These are phyloP conservation scores for Eutolmus rufibarbis DNA, from an alignment of 2,888 invertebrate genomes.

Conservation along the genomic window DNA sequence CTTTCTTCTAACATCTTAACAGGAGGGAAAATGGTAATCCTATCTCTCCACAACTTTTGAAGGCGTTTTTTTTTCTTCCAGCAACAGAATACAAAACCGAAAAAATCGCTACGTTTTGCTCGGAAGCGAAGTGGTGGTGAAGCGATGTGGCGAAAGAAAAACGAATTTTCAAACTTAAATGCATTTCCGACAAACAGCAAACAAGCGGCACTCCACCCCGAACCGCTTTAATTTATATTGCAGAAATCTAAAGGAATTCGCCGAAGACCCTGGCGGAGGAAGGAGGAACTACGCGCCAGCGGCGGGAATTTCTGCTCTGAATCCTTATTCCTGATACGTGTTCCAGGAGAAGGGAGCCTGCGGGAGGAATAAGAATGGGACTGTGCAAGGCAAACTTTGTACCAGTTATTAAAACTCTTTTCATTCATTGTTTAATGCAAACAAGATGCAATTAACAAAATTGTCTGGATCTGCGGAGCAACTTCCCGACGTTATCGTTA, in stretches of 20 bases:
- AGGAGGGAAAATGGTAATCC: neutral
- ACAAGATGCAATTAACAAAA: constrained; percentile 17
- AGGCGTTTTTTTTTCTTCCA: neutral
- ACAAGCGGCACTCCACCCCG: neutral
- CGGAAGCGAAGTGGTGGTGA: neutral
- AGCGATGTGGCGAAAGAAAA: constrained; percentile 7
- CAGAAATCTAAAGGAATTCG: neutral
- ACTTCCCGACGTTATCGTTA: neutral
- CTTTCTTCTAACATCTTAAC: neutral
- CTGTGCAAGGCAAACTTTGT: neutral
- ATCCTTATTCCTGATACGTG: constrained; percentile 1
- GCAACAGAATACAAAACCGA: neutral
- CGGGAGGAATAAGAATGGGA: neutral
- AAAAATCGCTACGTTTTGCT: neutral
- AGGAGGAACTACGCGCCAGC: neutral
- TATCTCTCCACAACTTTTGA: neutral
- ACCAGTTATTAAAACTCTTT: constrained; percentile 7
- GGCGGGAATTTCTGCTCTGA: neutral
- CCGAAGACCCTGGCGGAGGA: neutral
- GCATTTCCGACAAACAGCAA: constrained; percentile 17
- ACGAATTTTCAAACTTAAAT: constrained; percentile 6
- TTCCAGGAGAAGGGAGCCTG: neutral
- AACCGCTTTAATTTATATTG: neutral
- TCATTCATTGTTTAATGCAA: constrained; percentile 11
- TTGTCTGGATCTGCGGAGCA: neutral